Conservation (phyloP, 2,113 vertebrate species). For the Phaethon lepturus region DNA sequence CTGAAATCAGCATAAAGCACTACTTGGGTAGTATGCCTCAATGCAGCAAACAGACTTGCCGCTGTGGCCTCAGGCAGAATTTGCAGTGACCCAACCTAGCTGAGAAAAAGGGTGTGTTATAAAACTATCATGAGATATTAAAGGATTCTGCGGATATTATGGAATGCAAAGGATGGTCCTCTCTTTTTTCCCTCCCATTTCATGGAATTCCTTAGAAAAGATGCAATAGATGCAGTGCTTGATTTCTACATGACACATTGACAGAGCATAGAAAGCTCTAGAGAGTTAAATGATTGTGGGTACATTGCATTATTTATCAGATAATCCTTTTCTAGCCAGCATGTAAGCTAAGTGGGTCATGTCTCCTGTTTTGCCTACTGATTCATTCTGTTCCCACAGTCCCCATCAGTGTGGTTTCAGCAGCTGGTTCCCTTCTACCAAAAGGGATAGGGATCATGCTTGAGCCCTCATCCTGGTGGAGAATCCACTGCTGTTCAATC, state of each 20-base stretch:
- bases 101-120: background rate
- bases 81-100: background rate
- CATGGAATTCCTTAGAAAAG: background rate
- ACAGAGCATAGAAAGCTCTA: background rate
- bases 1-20: background rate
- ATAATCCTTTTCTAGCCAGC: background rate
- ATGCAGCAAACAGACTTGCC: background rate
- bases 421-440: background rate
- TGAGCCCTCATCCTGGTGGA: background rate
- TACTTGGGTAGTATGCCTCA: background rate
- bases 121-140: background rate
- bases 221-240: background rate
- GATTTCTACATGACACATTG: background rate
- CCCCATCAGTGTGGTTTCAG: background rate
- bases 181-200: accelerated
- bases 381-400: background rate
- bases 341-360: background rate
- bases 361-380: conserved; percentile 11
- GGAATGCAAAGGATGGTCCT: background rate
- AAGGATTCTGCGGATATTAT: background rate
- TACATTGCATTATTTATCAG: background rate
- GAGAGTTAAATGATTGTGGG: background rate
- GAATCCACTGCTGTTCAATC: background rate
- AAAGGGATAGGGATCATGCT: background rate
- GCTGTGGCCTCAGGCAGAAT: background rate